Base-by-base conservation (phyloP, 2,113 vertebrate genomes). In the Solenodon paradoxus region DNA sequence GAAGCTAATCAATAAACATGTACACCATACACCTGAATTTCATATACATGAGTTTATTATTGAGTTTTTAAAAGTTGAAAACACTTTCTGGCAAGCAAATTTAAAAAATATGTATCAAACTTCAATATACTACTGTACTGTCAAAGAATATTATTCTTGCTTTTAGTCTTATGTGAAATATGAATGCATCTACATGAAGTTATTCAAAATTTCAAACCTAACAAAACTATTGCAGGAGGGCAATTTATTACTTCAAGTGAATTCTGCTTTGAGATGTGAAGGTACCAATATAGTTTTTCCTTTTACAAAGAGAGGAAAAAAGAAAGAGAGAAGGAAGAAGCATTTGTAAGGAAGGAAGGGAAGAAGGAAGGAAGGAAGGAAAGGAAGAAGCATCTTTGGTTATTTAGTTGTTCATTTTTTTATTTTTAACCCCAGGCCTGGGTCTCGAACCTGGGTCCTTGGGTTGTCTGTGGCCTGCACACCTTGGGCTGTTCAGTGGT, bases 251-350 rank as follows among this genome's bases (percentile, higher is more conserved):
- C 95, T 97, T 96, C 97, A 98, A 98, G 94, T 94, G 94, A 98
- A 96, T 98, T 98, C 95, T 97, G 96, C 94, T 97, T 96, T 45
- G 90, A 98, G 97, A 97, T 83, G 97, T 96, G 96, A 97, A 97
- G 96, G 97, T 42, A 66, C 4, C 83, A 72, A 63, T 77, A n/a
- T n/a, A n/a, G n/a, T n/a, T n/a, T n/a, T n/a, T n/a, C n/a, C n/a
- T n/a, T n/a, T n/a, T n/a, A n/a, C n/a, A n/a, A n/a, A n/a, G n/a
- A n/a, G n/a, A n/a, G n/a, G n/a, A n/a, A n/a, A n/a, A n/a, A n/a
- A n/a, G n/a, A n/a, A n/a, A n/a, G n/a, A n/a, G n/a, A n/a, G n/a
- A n/a, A n/a, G n/a, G n/a, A n/a, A n/a, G n/a, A n/a, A n/a, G n/a
- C n/a, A n/a, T n/a, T n/a, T n/a, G n/a, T n/a, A n/a, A n/a, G n/a